These are phyloP conservation scores for Pimephales promelas DNA, from an alignment of 2,113 vertebrate species.

Conservation along the genomic window DNA sequence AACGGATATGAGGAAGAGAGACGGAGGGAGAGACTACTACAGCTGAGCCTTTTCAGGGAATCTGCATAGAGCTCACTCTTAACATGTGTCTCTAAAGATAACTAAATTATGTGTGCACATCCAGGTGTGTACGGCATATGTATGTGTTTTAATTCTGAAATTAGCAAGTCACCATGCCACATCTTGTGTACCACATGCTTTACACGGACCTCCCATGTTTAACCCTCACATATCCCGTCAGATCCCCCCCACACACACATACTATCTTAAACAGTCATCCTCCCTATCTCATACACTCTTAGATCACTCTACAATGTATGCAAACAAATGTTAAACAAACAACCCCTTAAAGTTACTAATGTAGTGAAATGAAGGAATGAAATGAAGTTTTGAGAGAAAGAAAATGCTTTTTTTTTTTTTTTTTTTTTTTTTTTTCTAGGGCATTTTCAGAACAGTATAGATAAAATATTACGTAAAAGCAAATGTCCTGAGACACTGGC, in stretches of 20 bases:
- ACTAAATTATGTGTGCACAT: constrained; percentile 1
- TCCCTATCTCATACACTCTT: neutral
- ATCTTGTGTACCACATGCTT: neutral
- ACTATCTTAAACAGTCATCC: constrained; percentile 6
- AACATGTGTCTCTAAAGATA: constrained; percentile 33
- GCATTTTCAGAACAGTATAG: neutral
- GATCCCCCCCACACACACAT: neutral
- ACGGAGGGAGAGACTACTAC: neutral
- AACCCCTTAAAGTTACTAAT: neutral
- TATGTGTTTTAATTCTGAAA: neutral
- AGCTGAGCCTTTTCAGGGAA: constrained; percentile 3
- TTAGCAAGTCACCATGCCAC: neutral
- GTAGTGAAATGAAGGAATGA: neutral
- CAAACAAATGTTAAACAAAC: neutral
- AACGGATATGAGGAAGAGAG: constrained; percentile 54
- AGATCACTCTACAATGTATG: neutral
- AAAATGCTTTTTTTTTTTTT: too few relatives aligned
- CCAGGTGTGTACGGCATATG: constrained; percentile 10
- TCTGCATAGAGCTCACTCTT: neutral
- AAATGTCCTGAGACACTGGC: neutral
- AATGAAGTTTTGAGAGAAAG: too few relatives aligned
- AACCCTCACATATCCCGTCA: neutral
- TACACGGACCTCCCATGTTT: neutral
- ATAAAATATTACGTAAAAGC: neutral
- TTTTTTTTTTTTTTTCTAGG: too few relatives aligned